Base-by-base conservation (phyloP, 2,113 vertebrate genomes). In the Apeltes quadracus region DNA sequence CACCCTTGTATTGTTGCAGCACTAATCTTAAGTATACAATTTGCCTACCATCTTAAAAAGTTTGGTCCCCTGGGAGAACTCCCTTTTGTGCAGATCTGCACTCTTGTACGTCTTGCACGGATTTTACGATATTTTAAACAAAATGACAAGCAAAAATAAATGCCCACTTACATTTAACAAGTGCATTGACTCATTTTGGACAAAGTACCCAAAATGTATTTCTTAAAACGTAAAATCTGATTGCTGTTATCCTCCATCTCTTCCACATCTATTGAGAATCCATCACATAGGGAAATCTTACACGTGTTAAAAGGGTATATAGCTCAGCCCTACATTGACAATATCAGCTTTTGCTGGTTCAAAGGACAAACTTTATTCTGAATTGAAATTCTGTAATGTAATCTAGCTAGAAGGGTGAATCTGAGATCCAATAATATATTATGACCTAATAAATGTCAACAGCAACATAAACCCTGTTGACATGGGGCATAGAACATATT, bases 41-140 rank as follows among this genome's bases (percentile, higher is more conserved):
- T 75, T 75, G 18, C 23, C n/a, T 34, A 23, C 27, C 36, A 59
- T 29, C 72, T n/a, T 44, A 8, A 69, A 68, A 69, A 12, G 12
- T 9, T 56, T 55, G 55, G 9, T 23, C 65, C 38, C 41, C 18
- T 63, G 22, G 27, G 64, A 69, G 61, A 27, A 61, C 29, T 61
- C 55, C 54, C 13, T 38, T 66, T 59, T 59, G 23, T 66, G 46
- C 36, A 75, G 63, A 54, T 75, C 36, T 61, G 58, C 58, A 22
- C 46, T 61, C 46, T 53, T 1, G 44, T 61, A 68, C 22, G 36
- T 75, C 13, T 61, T 1, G 0, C 32, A 22, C 23, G 5, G 50
- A 18, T 36, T 73, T n/a, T n/a, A n/a, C n/a, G n/a, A n/a, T n/a
- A n/a, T n/a, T n/a, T n/a, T n/a, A n/a, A n/a, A n/a, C n/a, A n/a